A percentile compares a stretch with the other conserved stretches of the same genome.
Evolutionary conservation across 2,797 vertebrate species (phyloP).

Genomic region (Falco biarmicus): DNA sequence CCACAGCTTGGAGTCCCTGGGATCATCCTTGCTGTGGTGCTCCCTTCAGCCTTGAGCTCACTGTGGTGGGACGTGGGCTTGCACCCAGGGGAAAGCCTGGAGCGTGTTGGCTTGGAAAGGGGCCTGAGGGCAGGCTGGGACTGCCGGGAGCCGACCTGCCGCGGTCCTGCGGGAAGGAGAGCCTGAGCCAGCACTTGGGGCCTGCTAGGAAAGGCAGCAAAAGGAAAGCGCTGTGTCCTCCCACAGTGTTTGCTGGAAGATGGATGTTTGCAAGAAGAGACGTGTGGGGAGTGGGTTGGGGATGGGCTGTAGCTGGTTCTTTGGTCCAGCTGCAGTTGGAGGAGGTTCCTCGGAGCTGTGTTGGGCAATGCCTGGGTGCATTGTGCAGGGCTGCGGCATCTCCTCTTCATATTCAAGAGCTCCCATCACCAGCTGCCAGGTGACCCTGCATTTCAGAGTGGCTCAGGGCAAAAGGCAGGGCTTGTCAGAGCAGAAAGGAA

Average conservation of each 20-base stretch:
- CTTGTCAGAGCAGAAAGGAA: background rate
- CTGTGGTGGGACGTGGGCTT: rapidly evolving
- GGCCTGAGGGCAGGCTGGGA: rapidly evolving
- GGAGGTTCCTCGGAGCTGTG: background rate
- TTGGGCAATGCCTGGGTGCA: background rate
- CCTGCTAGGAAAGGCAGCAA: background rate
- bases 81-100: too few relatives aligned
- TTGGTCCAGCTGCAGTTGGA: background rate
- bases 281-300: rapidly evolving
- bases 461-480: background rate
- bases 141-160: background rate
- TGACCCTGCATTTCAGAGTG: background rate
- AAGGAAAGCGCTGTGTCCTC: background rate
- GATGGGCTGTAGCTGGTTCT: background rate
- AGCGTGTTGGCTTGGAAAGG: rapidly evolving
- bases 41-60: background rate
- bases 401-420: background rate
- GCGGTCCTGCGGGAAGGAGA: background rate
- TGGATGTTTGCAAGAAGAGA: background rate
- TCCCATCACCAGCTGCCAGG: background rate
- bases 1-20: background rate
- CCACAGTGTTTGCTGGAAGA: background rate
- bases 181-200: background rate
- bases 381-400: background rate
- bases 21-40: background rate